These are phyloP conservation scores for Tryphoninae sp. DNA, from an alignment of 2,888 invertebrate species.

Conservation along the genomic window DNA sequence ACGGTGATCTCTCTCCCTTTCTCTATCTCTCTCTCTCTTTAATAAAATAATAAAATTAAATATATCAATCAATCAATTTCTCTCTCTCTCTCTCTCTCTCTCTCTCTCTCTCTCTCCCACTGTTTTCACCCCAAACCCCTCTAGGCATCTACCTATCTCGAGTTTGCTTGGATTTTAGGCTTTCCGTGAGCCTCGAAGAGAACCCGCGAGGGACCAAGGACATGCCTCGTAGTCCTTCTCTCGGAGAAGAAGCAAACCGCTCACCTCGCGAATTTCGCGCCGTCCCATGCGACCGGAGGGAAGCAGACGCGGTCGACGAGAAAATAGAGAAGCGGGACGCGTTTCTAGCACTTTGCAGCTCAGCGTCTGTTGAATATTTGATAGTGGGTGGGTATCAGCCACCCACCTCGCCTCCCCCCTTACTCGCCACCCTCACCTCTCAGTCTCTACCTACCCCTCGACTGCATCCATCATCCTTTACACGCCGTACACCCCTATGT, in stretches of 20 bases:
- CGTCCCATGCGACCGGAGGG: constrained; percentile 56
- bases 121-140: no score
- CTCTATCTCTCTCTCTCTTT: constrained; percentile 5
- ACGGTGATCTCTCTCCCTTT: background rate
- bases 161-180: constrained; percentile 48
- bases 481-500: constrained; percentile 25
- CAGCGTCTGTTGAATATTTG: constrained; percentile 76
- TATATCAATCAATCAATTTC: no score
- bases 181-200: constrained; percentile 50
- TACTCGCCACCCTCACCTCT: constrained; percentile 29
- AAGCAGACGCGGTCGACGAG: constrained; percentile 26
- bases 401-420: constrained; percentile 11
- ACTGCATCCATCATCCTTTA: constrained; percentile 52
- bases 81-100: background rate
- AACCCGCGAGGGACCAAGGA: constrained; percentile 49
- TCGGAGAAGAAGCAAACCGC: constrained; percentile 16
- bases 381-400: constrained; percentile 62
- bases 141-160: background rate
- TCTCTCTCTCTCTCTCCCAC: background rate
- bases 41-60: no score
- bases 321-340: constrained; percentile 65
- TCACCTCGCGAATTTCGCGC: constrained; percentile 25
- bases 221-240: constrained; percentile 41
- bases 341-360: constrained; percentile 77
- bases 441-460: background rate